Percentiles rank a stretch among this genome's conserved stretches.
These are phyloP conservation scores for Ochotona curzoniae DNA, from an alignment of 2,113 vertebrate species.

Conservation along the genomic window DNA sequence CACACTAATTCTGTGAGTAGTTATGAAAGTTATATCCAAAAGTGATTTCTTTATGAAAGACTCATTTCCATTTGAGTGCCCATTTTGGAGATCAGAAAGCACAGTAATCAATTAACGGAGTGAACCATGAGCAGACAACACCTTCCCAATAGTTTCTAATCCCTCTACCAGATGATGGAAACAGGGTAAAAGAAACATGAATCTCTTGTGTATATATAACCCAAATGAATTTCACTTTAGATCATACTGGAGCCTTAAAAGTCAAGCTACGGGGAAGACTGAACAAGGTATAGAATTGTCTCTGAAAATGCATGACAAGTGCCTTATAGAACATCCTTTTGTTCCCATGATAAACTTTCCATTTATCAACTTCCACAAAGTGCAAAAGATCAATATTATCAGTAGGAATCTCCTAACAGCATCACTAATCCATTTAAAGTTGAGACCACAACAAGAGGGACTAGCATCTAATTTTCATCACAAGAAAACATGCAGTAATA, in stretches of 20 bases:
- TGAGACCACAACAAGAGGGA: background rate
- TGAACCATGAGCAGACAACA: background rate
- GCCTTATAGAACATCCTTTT: background rate
- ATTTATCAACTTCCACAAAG: background rate
- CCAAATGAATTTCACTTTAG: background rate
- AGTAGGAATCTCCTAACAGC: background rate
- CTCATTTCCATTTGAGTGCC: conserved; percentile 45
- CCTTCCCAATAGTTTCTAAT: conserved; percentile 10
- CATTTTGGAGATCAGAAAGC: conserved; percentile 36
- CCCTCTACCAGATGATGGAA: background rate
- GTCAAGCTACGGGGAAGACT: background rate
- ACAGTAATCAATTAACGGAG: conserved; percentile 2
- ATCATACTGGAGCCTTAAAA: background rate
- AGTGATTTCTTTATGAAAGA: background rate
- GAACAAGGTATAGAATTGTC: background rate
- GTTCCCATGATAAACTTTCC: background rate
- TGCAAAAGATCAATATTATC: background rate
- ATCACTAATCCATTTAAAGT: background rate
- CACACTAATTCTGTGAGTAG: background rate
- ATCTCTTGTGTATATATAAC: background rate
- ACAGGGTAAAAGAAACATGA: background rate
- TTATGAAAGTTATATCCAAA: conserved; percentile 12
- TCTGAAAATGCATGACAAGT: background rate
- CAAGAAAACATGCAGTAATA: background rate
- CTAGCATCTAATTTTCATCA: background rate